Evolutionary conservation across 2,888 invertebrate species (phyloP).

Genomic region (Catocala nupta): DNA sequence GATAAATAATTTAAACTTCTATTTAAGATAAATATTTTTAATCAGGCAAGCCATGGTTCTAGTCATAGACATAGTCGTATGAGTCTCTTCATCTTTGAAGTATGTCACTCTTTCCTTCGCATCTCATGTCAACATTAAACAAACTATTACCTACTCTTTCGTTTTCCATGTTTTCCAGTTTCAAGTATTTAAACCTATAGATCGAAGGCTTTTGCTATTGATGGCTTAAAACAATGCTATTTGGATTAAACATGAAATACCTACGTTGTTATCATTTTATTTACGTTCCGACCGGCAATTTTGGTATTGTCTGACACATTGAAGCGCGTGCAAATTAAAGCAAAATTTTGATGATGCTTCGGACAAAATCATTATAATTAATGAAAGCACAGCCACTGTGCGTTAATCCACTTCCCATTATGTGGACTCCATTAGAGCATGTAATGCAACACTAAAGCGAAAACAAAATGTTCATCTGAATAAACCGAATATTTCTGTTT

Average conservation of each 20-base stretch:
- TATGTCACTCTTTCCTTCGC: no score
- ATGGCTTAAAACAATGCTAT: neutral
- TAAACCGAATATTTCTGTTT: constrained; percentile 43
- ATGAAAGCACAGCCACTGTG: constrained; percentile 49
- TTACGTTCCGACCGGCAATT: constrained; percentile 16
- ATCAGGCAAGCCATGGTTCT: no score
- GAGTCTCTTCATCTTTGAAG: no score
- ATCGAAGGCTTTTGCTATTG: neutral
- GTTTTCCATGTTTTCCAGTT: no score
- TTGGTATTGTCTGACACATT: constrained; percentile 28
- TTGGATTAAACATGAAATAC: constrained; percentile 6
- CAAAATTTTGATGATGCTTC: constrained; percentile 55
- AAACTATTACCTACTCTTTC: no score
- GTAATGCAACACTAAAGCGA: constrained; percentile 49
- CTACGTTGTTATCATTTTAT: constrained; percentile 14
- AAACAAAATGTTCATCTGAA: constrained; percentile 54
- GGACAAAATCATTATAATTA: constrained; percentile 60
- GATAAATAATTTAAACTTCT: no score
- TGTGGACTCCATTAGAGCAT: constrained; percentile 55
- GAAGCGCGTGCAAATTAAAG: constrained; percentile 51
- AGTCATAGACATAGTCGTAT: no score
- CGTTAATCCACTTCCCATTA: constrained; percentile 54
- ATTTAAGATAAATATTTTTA: no score
- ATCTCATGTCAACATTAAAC: no score
- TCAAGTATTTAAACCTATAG: no score